Percentiles rank a stretch among this genome's conserved stretches.
Evolutionary conservation across 2,797 vertebrate species (phyloP).

Genomic region (Dendrocincla fuliginosa): DNA sequence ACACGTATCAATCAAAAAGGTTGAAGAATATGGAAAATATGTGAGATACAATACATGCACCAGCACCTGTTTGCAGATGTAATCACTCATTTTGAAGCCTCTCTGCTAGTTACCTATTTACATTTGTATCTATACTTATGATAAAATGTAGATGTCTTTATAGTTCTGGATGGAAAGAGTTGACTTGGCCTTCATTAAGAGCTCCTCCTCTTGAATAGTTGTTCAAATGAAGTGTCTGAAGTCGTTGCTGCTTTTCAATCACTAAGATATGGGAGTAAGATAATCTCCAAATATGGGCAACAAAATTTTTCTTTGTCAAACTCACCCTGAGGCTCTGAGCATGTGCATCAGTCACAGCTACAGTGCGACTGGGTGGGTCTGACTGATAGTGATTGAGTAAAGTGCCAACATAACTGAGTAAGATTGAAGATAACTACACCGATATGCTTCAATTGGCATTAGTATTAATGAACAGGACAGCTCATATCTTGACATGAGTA

Average conservation of each 20-base stretch:
- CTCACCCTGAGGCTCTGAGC: background rate
- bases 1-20: background rate
- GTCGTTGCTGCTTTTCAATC: background rate
- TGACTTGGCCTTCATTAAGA: background rate
- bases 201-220: background rate
- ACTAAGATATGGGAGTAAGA: background rate
- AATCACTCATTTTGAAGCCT: background rate
- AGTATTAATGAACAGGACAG: slow-evolving; percentile 63
- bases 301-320: background rate
- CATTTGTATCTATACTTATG: background rate
- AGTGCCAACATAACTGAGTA: slow-evolving; percentile 52
- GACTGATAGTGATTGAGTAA: slow-evolving; percentile 60
- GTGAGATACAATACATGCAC: background rate
- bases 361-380: slow-evolving; percentile 48
- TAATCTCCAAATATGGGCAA: background rate
- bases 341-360: background rate
- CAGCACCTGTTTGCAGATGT: background rate
- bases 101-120: background rate
- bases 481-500: slow-evolving; percentile 54
- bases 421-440: slow-evolving; percentile 53
- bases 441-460: slow-evolving; percentile 59
- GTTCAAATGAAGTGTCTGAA: background rate
- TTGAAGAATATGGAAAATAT: background rate
- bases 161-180: background rate
- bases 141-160: background rate